Evolutionary conservation across 2,113 vertebrate species (phyloP), one percentile per base, ranked within the genome.

Genomic region (Balaeniceps rex): DNA sequence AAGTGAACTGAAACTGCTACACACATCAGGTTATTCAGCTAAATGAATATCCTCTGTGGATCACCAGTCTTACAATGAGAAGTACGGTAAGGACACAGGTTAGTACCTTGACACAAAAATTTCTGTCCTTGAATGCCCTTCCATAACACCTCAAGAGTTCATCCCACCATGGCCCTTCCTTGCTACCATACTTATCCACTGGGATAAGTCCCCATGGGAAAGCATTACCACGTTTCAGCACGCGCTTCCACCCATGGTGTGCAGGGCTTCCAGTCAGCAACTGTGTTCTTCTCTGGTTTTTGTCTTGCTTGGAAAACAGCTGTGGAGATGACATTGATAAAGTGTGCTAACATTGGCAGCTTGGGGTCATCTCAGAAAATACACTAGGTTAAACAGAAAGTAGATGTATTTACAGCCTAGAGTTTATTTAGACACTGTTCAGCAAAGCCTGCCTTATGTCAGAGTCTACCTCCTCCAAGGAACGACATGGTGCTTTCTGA

Each of bases 211-310:
- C 13, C 36, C 36, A 6, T 13, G 31, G 24, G 54, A 47, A 72
- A 49, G 34, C 3, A 0, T 55, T 26, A 19, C 29, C 19, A 11
- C 5, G 0, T 65, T 85, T 74, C 23, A 74, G 26, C 19, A n/a
- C 1, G 1, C 0, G 0, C 10, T 78, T 63, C 34, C 25, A 42
- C n/a, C 2, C 16, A 15, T 0, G 3, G 5, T 40, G 3, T 47
- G 21, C 26, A 71, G 22, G 13, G 25, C 31, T 26, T 79, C 23
- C 25, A 36, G 13, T 16, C 25, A 87, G 75, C 34, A 60, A 4
- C 7, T 38, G 1, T 51, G 2, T 2, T 77, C 7, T 72, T 28
- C n/a, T 44, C 25, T 51, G 19, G 0, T 10, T 51, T 87, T 47
- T 90, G 19, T 57, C 8, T 60, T 69, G 8, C 58, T 71, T n/a